Evolutionary conservation across 2,888 invertebrate species (phyloP).

Genomic region (Corythucha ciliata): DNA sequence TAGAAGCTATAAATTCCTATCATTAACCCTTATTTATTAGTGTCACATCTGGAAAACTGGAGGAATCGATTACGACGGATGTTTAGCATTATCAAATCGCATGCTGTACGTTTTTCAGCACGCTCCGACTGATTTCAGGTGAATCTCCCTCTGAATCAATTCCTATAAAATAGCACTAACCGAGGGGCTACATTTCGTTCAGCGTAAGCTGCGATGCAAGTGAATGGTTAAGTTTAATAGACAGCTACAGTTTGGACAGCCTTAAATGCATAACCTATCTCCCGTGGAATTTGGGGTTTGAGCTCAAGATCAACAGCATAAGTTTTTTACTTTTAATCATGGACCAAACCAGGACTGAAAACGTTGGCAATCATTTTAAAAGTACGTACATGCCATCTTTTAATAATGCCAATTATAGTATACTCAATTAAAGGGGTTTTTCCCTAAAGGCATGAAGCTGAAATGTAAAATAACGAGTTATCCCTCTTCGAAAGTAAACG

Average conservation of each 20-base stretch:
- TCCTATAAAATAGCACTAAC: no score
- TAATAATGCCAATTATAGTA: not conserved
- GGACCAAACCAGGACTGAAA: conserved; percentile 47
- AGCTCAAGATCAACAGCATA: conserved; percentile 42
- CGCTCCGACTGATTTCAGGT: conserved; percentile 43
- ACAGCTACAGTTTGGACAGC: no score
- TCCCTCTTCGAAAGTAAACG: no score
- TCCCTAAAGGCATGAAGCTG: no score
- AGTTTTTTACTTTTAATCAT: conserved; percentile 43
- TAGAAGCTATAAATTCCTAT: not conserved
- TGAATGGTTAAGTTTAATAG: no score
- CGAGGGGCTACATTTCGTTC: no score
- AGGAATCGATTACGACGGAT: conserved; percentile 42
- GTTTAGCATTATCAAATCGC: conserved; percentile 47
- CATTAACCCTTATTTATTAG: conserved; percentile 12
- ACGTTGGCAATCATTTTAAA: conserved; percentile 44
- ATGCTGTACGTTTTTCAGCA: conserved; percentile 48
- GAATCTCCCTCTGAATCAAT: no score
- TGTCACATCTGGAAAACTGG: conserved; percentile 29
- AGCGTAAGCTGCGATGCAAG: no score
- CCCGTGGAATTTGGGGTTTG: no score
- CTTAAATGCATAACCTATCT: conserved; percentile 50
- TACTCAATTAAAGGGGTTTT: no score
- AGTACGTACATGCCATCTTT: conserved; percentile 9
- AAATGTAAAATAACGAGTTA: no score